Percentiles rank a stretch among this genome's conserved stretches.
These are phyloP conservation scores for Pipistrellus kuhlii DNA, from an alignment of 2,797 vertebrate genomes.

Conservation along the genomic window DNA sequence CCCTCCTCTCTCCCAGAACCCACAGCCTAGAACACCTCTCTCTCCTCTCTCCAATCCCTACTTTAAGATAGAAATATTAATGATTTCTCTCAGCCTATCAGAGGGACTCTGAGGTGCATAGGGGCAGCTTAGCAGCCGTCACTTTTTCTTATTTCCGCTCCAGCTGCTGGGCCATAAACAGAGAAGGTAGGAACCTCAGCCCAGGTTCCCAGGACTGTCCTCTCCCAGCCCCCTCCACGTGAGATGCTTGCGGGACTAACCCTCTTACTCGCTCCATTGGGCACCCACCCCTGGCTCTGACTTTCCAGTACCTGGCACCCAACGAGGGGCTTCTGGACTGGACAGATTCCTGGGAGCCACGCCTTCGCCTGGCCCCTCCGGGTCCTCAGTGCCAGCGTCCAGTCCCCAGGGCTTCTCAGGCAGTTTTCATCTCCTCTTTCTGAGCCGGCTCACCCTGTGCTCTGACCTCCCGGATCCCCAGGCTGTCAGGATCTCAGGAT, in stretches of 20 bases:
- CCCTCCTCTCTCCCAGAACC: constrained; percentile 1
- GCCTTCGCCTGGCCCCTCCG: background rate
- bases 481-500: background rate
- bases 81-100: constrained; percentile 56
- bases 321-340: background rate
- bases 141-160: background rate
- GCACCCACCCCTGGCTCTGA: background rate
- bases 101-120: background rate
- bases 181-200: constrained; percentile 30
- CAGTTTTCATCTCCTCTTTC: background rate
- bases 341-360: background rate
- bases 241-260: background rate
- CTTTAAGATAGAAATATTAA: constrained; percentile 72
- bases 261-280: background rate
- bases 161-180: background rate
- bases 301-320: background rate
- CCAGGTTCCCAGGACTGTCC: background rate
- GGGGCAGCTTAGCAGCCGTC: background rate
- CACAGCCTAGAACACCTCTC: constrained; percentile 23
- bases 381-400: background rate
- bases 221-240: background rate
- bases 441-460: constrained; percentile 70
- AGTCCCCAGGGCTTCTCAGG: background rate
- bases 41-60: constrained; percentile 8
- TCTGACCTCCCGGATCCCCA: constrained; percentile 71